Evolutionary conservation across 1,140 invertebrate genomes (phyloP).

Genomic region (Drosophila kanapiae): DNA sequence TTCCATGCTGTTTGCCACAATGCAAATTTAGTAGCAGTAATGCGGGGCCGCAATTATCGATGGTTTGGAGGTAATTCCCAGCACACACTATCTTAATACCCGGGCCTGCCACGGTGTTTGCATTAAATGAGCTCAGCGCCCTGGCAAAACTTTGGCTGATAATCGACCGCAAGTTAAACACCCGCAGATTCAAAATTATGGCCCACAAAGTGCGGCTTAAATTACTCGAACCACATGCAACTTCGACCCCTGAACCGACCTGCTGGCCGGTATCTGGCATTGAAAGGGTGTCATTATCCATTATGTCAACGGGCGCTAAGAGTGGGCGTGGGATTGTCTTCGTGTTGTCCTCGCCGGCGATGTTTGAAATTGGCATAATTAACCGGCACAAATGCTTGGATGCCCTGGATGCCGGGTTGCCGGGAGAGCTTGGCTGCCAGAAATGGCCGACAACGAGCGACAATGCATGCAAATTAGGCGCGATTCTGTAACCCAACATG

Average conservation of each 20-base stretch:
- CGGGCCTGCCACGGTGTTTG: constrained; percentile 27
- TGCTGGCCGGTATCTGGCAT: constrained; percentile 8
- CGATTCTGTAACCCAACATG: constrained; percentile 48
- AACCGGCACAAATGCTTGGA: constrained; percentile 38
- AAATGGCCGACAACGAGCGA: constrained; percentile 42
- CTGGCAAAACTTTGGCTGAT: constrained; percentile 25
- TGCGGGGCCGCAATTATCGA: constrained; percentile 22
- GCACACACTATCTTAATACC: constrained; percentile 13
- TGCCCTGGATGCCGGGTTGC: constrained; percentile 7
- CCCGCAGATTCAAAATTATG: constrained; percentile 60
- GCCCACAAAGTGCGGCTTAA: constrained; percentile 61
- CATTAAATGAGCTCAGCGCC: constrained; percentile 40
- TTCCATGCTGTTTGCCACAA: not conserved
- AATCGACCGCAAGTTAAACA: constrained; percentile 47
- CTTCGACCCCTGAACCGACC: not conserved
- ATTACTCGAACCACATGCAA: constrained; percentile 48
- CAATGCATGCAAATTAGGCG: constrained; percentile 74
- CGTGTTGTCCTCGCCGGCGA: constrained; percentile 31
- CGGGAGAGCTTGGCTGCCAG: constrained; percentile 20
- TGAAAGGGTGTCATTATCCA: constrained; percentile 60
- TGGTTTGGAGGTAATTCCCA: constrained; percentile 7
- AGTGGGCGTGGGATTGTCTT: constrained; percentile 29
- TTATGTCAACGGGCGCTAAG: constrained; percentile 49
- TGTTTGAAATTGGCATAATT: constrained; percentile 64
- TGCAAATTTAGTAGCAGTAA: constrained; percentile 3